These are phyloP conservation scores for Hestina assimilis DNA, from an alignment of 1,140 invertebrate genomes.

Conservation along the genomic window DNA sequence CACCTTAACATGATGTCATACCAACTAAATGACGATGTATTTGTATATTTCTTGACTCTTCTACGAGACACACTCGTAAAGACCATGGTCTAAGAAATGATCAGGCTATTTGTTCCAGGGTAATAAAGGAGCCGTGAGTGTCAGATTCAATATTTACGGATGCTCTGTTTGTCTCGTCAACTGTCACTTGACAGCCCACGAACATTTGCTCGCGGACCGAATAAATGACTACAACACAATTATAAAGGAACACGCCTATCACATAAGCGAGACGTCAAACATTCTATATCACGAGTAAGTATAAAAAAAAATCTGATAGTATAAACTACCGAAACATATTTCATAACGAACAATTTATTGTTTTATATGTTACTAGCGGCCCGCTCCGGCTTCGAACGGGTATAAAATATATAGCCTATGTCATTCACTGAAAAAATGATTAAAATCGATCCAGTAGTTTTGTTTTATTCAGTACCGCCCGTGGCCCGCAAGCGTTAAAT, in stretches of 20 bases:
- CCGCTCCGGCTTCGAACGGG: too few relatives aligned
- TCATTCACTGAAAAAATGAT: too few relatives aligned
- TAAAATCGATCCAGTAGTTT: too few relatives aligned
- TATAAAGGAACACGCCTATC: conserved; percentile 84
- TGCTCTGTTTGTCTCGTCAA: conserved; percentile 93
- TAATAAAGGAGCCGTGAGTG: conserved; percentile 95
- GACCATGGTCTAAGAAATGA: background rate
- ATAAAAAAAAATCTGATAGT: background rate
- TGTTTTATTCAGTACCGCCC: too few relatives aligned
- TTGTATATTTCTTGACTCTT: background rate
- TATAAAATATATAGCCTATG: too few relatives aligned
- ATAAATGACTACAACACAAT: conserved; percentile 93
- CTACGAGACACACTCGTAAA: background rate
- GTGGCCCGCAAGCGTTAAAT: too few relatives aligned
- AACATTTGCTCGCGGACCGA: conserved; percentile 87
- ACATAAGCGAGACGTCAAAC: conserved; percentile 85
- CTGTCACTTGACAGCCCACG: conserved; percentile 92
- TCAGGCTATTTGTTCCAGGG: conserved; percentile 84
- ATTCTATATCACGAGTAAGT: conserved; percentile 95
- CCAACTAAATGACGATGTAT: background rate
- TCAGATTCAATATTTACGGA: conserved; percentile 91
- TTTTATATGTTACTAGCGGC: too few relatives aligned
- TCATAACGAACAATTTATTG: too few relatives aligned
- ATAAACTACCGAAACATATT: too few relatives aligned
- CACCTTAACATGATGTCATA: background rate